Evolutionary conservation across 2,113 vertebrate species (phyloP), one percentile per base, ranked within the genome.

Genomic region (Gavia stellata): DNA sequence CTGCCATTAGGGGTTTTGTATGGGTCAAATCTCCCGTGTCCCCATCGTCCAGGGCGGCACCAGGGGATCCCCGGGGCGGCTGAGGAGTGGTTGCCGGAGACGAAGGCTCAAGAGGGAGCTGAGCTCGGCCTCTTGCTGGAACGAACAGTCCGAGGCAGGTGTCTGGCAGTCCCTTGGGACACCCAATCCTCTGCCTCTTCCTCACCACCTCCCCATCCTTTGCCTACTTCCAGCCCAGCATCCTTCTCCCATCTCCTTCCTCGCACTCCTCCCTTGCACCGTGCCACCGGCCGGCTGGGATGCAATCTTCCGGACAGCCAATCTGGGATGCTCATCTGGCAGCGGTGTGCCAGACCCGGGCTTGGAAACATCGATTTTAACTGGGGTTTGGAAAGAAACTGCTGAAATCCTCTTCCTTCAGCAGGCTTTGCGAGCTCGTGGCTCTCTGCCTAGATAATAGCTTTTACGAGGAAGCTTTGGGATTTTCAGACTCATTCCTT

Each of bases 381-480:
- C 71, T 45, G 29, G 59, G 38, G 6, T 62, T 88, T 88, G 79
- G 65, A 42, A 83, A 67, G 45, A 78, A 93, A 20, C 26, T 31
- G 5, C 38, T 74, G 40, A 87, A 94, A 77, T 86, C 53, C 53
- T 88, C 81, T 88, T 88, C 74, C 61, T 86, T 85, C 62, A 65
- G 78, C 81, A 82, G 70, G 58, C 58, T 91, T 81, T 50, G 34
- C 1, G 6, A 85, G 78, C 65, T 81, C 8, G 0, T 93, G 91
- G 84, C 70, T 81, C 49, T 85, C 49, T 87, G 78, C 90, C 87
- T 94, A 74, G 86, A 36, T 71, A 93, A 88, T 28, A 90, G 65
- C 61, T 92, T 91, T 92, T 80, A 59, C 1, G 3, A 84, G 66
- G 53, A 94, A 91, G 66, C 28, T 90, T 87, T 68, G 53, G 66